Percentiles rank a stretch among this genome's conserved stretches.
phyloP scores from a whole-genome alignment of 2,888 invertebrate species.

The Seladonia tumulorum region DNA sequence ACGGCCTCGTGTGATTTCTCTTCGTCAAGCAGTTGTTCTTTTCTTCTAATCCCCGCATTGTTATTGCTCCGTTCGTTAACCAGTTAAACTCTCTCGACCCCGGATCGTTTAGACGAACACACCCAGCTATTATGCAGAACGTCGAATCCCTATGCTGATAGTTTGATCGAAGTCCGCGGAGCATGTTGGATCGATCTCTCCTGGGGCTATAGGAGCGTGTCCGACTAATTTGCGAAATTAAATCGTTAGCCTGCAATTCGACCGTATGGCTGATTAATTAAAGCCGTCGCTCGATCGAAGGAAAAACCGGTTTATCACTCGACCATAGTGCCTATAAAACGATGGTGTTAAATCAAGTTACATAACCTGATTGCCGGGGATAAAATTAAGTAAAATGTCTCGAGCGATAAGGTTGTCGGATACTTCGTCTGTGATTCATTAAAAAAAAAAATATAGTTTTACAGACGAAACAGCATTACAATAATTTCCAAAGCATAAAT shows the following conservation, averaged over 20 bases:
- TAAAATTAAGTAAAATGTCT: not conserved
- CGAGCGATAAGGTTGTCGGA: not conserved
- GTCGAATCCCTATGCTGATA: not conserved
- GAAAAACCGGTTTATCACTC: not conserved
- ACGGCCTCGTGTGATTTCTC: not conserved
- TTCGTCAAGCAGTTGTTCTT: not conserved
- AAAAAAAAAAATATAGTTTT: not conserved
- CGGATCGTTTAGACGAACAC: not conserved
- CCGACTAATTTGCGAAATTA: not conserved
- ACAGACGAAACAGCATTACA: not conserved
- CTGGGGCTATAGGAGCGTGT: not conserved
- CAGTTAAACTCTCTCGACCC: not conserved
- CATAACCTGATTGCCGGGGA: not conserved
- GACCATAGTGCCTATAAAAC: not conserved
- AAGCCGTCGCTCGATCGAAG: not conserved
- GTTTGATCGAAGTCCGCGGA: not conserved
- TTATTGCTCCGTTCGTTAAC: slow-evolving; percentile 10
- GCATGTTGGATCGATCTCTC: not conserved
- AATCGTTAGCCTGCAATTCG: not conserved
- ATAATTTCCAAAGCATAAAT: not conserved
- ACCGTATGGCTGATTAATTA: not conserved
- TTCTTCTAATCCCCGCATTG: not conserved
- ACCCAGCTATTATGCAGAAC: not conserved
- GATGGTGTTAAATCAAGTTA: not conserved
- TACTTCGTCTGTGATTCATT: not conserved